Percentiles rank a stretch among this genome's conserved stretches.
Evolutionary conservation across 2,888 invertebrate species (phyloP).

Genomic region (Sphecodes monilicornis): DNA sequence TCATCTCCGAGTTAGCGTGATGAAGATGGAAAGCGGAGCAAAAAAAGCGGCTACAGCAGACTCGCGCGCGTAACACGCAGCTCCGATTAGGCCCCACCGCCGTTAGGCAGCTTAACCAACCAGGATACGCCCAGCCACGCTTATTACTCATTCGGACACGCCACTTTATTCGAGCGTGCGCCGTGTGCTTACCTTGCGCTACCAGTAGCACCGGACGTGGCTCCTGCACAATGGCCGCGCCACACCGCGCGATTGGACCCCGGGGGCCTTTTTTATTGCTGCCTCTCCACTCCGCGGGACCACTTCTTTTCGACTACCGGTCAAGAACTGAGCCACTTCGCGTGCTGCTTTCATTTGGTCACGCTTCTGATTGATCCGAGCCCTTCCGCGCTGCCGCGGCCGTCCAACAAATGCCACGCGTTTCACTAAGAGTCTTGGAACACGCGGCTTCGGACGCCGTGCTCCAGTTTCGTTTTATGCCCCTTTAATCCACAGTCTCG

Average conservation of each 20-base stretch:
- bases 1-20: not conserved
- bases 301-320: constrained; percentile 44
- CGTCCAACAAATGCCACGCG: not conserved
- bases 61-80: constrained; percentile 80
- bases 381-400: not conserved
- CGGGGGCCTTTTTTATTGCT: constrained; percentile 68
- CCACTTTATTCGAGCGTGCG: constrained; percentile 80
- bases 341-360: constrained; percentile 26
- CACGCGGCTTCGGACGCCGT: not conserved
- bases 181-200: constrained; percentile 64
- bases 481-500: not conserved
- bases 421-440: not conserved
- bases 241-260: constrained; percentile 63
- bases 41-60: constrained; percentile 47
- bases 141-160: constrained; percentile 83
- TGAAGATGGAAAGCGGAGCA: constrained; percentile 31
- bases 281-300: constrained; percentile 59
- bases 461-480: constrained; percentile 1
- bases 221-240: constrained; percentile 72
- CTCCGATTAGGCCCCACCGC: constrained; percentile 82
- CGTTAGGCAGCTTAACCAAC: constrained; percentile 79
- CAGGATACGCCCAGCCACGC: constrained; percentile 82
- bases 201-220: constrained; percentile 70
- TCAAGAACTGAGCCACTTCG: constrained; percentile 41
- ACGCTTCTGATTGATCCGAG: not conserved